Conservation (phyloP, 2,888 invertebrate genomes). For the Teinopalpus imperialis region DNA sequence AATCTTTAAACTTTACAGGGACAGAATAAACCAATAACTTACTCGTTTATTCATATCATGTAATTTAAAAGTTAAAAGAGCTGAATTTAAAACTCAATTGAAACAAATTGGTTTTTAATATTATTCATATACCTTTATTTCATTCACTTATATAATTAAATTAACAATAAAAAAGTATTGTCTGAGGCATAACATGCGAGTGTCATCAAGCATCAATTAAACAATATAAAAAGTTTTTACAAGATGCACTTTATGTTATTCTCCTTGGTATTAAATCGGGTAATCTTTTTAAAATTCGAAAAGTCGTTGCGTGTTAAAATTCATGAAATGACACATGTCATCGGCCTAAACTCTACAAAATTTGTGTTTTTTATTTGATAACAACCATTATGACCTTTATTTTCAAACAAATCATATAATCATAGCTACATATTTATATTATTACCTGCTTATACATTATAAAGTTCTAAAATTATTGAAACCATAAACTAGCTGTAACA, state of each 20-base stretch:
- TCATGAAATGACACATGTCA: constrained; percentile 62
- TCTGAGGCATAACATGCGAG: too few relatives aligned
- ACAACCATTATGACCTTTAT: constrained; percentile 60
- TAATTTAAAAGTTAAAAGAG: too few relatives aligned
- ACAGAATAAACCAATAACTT: too few relatives aligned
- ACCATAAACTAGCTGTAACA: constrained; percentile 10
- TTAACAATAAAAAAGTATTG: too few relatives aligned
- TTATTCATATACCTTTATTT: too few relatives aligned
- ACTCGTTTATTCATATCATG: too few relatives aligned
- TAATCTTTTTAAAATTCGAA: constrained; percentile 54
- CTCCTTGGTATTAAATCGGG: constrained; percentile 25
- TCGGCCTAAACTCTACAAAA: constrained; percentile 66
- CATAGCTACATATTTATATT: constrained; percentile 16
- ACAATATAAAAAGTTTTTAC: neutral
- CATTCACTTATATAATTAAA: too few relatives aligned
- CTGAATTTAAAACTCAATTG: too few relatives aligned
- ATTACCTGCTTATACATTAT: constrained; percentile 7
- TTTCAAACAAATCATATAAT: constrained; percentile 49
- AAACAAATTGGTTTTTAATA: too few relatives aligned
- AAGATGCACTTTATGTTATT: constrained; percentile 4
- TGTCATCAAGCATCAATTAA: too few relatives aligned
- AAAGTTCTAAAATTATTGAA: constrained; percentile 15
- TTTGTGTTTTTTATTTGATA: constrained; percentile 65
- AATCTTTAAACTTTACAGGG: too few relatives aligned
- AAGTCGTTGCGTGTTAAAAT: constrained; percentile 51